A percentile compares a stretch with the other conserved stretches of the same genome.
phyloP scores from a whole-genome alignment of 2,797 vertebrate species.

The Liparis tanakae region DNA sequence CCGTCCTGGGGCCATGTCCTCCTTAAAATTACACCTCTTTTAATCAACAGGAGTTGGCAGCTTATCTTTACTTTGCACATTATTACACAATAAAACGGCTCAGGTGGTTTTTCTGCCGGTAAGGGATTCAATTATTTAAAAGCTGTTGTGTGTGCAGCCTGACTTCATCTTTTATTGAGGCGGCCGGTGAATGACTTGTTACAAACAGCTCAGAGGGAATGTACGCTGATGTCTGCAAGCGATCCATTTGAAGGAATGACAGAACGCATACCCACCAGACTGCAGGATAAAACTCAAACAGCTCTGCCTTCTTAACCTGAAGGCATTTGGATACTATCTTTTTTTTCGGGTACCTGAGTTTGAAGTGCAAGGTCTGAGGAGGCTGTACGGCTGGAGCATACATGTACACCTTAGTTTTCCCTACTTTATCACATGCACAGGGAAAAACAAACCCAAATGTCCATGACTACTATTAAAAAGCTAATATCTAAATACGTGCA shows the following conservation, averaged over 20 bases:
- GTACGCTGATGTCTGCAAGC: slow-evolving; percentile 20
- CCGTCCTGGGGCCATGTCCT: neutral
- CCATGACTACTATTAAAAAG: slow-evolving; percentile 1
- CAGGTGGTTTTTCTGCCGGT: slow-evolving; percentile 31
- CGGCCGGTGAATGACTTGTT: slow-evolving; percentile 42
- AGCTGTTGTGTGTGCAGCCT: slow-evolving; percentile 37
- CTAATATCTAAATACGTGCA: slow-evolving; percentile 3
- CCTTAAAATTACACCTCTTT: slow-evolving; percentile 36
- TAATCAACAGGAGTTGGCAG: slow-evolving; percentile 46
- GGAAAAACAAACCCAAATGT: slow-evolving; percentile 4
- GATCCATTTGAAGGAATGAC: slow-evolving; percentile 34
- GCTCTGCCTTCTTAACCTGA: slow-evolving; percentile 3
- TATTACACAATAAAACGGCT: slow-evolving; percentile 38
- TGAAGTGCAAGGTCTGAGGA: slow-evolving; percentile 9
- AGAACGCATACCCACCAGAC: slow-evolving; percentile 4
- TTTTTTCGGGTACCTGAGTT: neutral
- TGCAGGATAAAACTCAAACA: slow-evolving; percentile 20
- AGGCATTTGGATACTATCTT: slow-evolving; percentile 5
- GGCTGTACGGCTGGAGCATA: slow-evolving; percentile 13
- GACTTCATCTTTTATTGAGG: slow-evolving; percentile 54
- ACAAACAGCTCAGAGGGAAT: slow-evolving; percentile 44
- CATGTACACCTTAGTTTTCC: slow-evolving; percentile 5
- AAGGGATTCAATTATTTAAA: slow-evolving; percentile 64
- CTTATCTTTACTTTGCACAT: slow-evolving; percentile 50
- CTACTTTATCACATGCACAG: neutral